These are phyloP conservation scores for Paramormyrops hopkinsi DNA, from an alignment of 2,797 vertebrate species.

Conservation along the genomic window DNA sequence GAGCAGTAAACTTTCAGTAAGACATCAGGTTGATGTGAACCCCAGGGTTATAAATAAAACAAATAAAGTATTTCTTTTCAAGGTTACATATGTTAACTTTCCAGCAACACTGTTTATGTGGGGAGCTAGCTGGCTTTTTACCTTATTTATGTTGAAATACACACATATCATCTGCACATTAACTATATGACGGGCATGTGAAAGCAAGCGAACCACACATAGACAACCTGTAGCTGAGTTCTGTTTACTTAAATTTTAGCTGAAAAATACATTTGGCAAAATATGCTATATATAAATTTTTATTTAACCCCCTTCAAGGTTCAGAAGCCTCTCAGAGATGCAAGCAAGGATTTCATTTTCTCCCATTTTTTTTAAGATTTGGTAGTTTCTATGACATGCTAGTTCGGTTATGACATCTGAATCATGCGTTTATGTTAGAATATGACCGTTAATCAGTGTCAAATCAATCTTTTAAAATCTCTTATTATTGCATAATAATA, in stretches of 20 bases:
- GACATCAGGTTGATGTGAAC: conserved; percentile 39
- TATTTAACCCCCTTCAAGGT: not conserved
- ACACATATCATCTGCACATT: conserved; percentile 17
- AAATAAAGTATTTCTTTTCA: conserved; percentile 29
- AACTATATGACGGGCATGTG: not conserved
- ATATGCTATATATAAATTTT: not conserved
- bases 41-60: conserved; percentile 41
- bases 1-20: conserved; percentile 29
- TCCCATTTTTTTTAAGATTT: not conserved
- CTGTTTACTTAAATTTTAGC: not conserved
- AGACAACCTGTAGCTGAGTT: conserved; percentile 2
- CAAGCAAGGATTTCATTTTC: not conserved
- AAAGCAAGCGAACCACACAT: not conserved
- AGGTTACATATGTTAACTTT: conserved; percentile 2
- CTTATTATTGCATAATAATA: not conserved
- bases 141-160: conserved; percentile 16
- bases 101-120: not conserved
- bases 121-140: not conserved
- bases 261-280: not conserved
- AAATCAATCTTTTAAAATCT: not conserved
- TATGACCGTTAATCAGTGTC: not conserved
- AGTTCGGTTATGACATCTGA: not conserved
- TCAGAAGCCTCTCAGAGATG: not conserved
- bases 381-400: not conserved
- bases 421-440: not conserved